Evolutionary conservation across 2,888 invertebrate genomes (phyloP).

Genomic region (Lycocerus yunnanus): DNA sequence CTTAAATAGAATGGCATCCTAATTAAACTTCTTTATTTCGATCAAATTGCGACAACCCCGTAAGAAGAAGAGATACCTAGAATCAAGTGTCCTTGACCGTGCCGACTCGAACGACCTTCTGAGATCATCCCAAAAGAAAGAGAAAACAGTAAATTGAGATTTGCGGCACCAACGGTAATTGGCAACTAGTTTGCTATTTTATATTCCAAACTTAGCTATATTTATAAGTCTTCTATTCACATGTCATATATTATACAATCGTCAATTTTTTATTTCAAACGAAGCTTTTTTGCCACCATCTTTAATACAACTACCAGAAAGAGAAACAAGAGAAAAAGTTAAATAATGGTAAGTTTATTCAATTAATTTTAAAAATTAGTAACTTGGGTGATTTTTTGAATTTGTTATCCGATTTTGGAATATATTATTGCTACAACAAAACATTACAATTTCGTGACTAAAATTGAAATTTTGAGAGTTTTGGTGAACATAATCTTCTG

Average conservation of each 20-base stretch:
- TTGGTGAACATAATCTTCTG: too few species aligned
- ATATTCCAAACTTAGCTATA: slow-evolving; percentile 12
- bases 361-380: not conserved
- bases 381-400: too few species aligned
- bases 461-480: too few species aligned
- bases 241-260: not conserved
- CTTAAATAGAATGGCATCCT: slow-evolving; percentile 26
- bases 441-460: too few species aligned
- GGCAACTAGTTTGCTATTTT: slow-evolving; percentile 23
- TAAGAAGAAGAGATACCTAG: slow-evolving; percentile 2
- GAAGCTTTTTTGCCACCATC: not conserved
- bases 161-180: slow-evolving; percentile 42
- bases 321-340: not conserved
- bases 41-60: slow-evolving; percentile 22
- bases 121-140: slow-evolving; percentile 39
- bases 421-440: too few species aligned
- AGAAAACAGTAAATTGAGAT: slow-evolving; percentile 35
- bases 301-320: not conserved
- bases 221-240: not conserved
- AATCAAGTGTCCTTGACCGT: slow-evolving; percentile 40
- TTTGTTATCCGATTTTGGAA: too few species aligned
- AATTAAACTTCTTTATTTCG: slow-evolving; percentile 28
- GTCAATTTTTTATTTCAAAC: not conserved
- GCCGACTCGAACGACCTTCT: slow-evolving; percentile 37
- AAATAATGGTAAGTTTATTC: not conserved